These are phyloP conservation scores for Periplaneta americana DNA, from an alignment of 1,140 invertebrate genomes.

Conservation along the genomic window DNA sequence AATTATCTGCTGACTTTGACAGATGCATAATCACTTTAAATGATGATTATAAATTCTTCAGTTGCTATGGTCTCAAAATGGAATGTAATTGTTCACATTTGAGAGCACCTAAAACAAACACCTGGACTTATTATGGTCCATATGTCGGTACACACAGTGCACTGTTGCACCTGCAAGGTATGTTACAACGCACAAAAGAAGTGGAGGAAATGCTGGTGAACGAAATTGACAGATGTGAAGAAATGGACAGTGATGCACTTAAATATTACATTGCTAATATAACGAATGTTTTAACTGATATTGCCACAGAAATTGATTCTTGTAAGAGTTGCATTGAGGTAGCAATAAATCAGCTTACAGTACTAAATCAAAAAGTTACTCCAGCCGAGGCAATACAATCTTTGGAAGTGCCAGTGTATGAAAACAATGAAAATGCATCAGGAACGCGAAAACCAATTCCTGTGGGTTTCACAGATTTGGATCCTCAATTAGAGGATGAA, in stretches of 20 bases:
- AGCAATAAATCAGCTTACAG: background rate
- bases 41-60: background rate
- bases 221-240: background rate
- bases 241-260: background rate
- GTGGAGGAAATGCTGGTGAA: background rate
- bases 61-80: background rate
- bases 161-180: background rate
- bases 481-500: slow-evolving; percentile 8
- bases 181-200: background rate
- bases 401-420: background rate
- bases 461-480: background rate
- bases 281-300: background rate
- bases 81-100: background rate
- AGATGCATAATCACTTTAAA: background rate
- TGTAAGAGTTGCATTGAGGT: background rate
- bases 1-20: background rate
- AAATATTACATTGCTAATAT: too few relatives aligned
- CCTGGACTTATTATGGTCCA: background rate
- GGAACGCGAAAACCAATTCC: background rate
- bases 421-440: background rate
- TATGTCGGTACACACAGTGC: slow-evolving; percentile 2
- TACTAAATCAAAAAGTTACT: background rate
- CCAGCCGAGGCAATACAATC: background rate
- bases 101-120: background rate
- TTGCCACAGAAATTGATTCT: background rate